Evolutionary conservation across 2,888 invertebrate genomes (phyloP).

Genomic region (Cheilosia urbana): DNA sequence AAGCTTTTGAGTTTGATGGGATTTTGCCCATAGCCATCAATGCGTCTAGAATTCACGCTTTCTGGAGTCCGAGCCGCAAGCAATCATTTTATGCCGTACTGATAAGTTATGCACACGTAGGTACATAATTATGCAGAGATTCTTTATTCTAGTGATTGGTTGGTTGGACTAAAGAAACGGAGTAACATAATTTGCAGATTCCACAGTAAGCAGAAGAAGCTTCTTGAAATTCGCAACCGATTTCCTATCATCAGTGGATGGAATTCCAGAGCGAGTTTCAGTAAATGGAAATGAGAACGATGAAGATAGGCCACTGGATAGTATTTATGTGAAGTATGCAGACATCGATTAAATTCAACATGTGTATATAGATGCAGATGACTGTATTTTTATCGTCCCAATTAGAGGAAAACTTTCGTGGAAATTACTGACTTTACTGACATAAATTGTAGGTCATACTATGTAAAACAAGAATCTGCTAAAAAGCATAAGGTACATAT

Average conservation of each 20-base stretch:
- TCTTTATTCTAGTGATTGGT: constrained; percentile 30
- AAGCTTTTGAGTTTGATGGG: constrained; percentile 41
- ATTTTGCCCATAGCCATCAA: constrained; percentile 14
- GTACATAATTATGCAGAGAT: constrained; percentile 34
- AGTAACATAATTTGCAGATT: constrained; percentile 47
- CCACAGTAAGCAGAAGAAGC: constrained; percentile 4
- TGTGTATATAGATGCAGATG: background rate
- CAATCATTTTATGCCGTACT: constrained; percentile 40
- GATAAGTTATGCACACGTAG: constrained; percentile 6
- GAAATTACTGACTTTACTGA: background rate
- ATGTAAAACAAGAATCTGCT: too few relatives aligned
- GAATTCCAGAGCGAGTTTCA: background rate
- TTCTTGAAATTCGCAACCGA: background rate
- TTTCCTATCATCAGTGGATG: background rate
- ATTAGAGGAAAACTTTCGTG: background rate
- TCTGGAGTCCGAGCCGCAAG: constrained; percentile 4
- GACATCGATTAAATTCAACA: background rate
- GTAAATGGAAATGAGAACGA: background rate
- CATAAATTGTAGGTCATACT: too few relatives aligned
- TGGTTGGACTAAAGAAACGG: constrained; percentile 18
- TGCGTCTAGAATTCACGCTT: constrained; percentile 3
- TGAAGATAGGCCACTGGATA: background rate
- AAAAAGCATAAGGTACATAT: too few relatives aligned
- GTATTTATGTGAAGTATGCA: background rate
- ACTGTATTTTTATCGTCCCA: background rate